Evolutionary conservation across 2,888 invertebrate species (phyloP), one percentile per base, ranked within the genome.

Genomic region (Cinara cedri): DNA sequence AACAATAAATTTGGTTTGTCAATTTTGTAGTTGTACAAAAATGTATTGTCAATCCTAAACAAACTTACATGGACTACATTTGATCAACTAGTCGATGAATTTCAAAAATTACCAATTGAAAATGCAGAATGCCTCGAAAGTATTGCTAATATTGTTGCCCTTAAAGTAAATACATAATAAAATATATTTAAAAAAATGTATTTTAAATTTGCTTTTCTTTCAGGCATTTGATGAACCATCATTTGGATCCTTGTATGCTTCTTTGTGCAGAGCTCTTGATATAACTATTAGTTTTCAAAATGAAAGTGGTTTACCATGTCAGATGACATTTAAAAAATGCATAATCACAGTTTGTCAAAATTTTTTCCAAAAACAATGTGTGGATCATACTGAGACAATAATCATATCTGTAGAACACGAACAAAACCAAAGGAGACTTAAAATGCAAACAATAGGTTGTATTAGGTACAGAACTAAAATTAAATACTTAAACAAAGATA

Each of bases 101-200:
- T 78, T 60, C 68, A 68, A 78, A 68, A 68, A 51, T 51, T 78
- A 16, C 76, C 76, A 21, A 78, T 78, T 26, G 68, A 78, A 42
- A 78, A 78, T 1, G 21, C 13, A 13, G 76, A 78, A 60, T 78
- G 68, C 60, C 76, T 78, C 42, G 76, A 78, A 19, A 78, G 13
- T 70, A 60, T 78, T 78, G 76, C 76, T 78, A 78, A 66, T 68
- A 78, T 78, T 68, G 60, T 78, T 60, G 76, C 68, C 34, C 46
- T 78, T n/a, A 78, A 78, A 78, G 65, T 76, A 76, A 76, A 66
- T 66, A 34, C 21, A 55, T 55, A 21, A 55, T 21, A 55, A 11
- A 21, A 11, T 10, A 10, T 55, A 1, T 55, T 55, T 21, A 11
- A 55, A 55, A 11, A 11, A 11, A 21, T 34, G 6, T 34, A 34